Percentiles rank a stretch among this genome's conserved stretches.
phyloP scores from a whole-genome alignment of 2,888 invertebrate genomes.

The Barypeithes pellucidus region DNA sequence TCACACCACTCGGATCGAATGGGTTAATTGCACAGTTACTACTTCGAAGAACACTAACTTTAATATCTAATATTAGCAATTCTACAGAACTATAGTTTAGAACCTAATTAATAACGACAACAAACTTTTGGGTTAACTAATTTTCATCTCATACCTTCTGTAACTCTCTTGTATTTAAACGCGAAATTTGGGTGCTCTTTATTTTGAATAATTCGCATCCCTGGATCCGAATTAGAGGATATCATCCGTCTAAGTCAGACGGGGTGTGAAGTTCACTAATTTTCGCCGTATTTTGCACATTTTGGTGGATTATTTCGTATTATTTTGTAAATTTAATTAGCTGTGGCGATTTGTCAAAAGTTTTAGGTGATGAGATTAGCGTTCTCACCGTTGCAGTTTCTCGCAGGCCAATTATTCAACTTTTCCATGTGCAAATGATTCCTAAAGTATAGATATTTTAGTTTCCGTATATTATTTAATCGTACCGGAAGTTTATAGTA shows the following conservation, averaged over 20 bases:
- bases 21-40: too few relatives aligned
- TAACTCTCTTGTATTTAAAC: conserved; percentile 36
- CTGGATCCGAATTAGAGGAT: conserved; percentile 44
- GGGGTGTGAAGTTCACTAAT: conserved; percentile 49
- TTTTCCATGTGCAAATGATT: too few relatives aligned
- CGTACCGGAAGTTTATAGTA: too few relatives aligned
- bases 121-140: conserved; percentile 39
- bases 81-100: conserved; percentile 13
- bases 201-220: conserved; percentile 41
- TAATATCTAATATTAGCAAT: too few relatives aligned
- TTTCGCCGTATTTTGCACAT: conserved; percentile 47
- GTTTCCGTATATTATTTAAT: too few relatives aligned
- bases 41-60: too few relatives aligned
- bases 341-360: conserved; percentile 47
- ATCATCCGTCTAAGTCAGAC: conserved; percentile 49
- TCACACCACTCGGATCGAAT: too few relatives aligned
- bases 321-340: conserved; percentile 50
- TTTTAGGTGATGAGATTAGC: conserved; percentile 20
- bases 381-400: not conserved
- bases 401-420: not conserved
- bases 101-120: conserved; percentile 36
- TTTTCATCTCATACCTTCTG: conserved; percentile 34
- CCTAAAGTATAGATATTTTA: too few relatives aligned
- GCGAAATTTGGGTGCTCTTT: conserved; percentile 45
- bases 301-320: conserved; percentile 41